Evolutionary conservation across 2,797 vertebrate species (phyloP).

Genomic region (Linurgus olivaceus): DNA sequence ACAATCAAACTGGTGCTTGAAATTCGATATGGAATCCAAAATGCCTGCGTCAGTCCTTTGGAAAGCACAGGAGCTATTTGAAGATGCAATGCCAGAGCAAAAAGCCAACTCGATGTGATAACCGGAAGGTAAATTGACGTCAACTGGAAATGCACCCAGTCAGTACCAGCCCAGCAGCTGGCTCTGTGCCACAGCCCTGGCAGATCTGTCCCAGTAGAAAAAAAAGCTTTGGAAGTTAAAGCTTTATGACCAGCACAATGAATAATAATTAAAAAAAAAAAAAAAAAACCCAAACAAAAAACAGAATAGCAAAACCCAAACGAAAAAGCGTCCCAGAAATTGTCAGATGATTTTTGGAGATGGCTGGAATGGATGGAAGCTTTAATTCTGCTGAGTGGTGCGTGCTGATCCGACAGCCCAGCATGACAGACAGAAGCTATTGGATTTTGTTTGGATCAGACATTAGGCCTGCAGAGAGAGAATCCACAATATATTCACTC

Average conservation of each 20-base stretch:
- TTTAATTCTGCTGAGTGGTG: neutral
- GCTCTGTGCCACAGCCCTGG: neutral
- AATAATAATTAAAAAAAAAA: neutral
- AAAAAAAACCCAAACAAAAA: too few relatives aligned
- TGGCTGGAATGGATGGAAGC: neutral
- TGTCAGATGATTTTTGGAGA: neutral
- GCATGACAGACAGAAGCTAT: neutral
- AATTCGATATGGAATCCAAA: conserved; percentile 39
- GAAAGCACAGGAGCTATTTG: conserved; percentile 29
- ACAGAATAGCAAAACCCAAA: neutral
- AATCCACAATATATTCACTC: neutral
- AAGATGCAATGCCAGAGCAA: conserved; percentile 32
- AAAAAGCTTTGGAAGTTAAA: neutral
- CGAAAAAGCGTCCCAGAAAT: neutral
- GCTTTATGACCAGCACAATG: neutral
- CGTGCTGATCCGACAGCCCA: accelerated
- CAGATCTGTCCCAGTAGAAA: neutral
- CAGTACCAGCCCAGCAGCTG: neutral
- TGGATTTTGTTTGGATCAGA: neutral
- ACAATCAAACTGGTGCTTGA: conserved; percentile 15
- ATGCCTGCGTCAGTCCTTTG: conserved; percentile 28
- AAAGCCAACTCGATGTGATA: conserved; percentile 46
- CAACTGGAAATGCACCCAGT: conserved; percentile 35
- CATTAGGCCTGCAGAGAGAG: neutral
- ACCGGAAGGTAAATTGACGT: conserved; percentile 37